phyloP scores from a whole-genome alignment of 2,797 vertebrate species.

The Pseudochaenichthys georgianus region DNA sequence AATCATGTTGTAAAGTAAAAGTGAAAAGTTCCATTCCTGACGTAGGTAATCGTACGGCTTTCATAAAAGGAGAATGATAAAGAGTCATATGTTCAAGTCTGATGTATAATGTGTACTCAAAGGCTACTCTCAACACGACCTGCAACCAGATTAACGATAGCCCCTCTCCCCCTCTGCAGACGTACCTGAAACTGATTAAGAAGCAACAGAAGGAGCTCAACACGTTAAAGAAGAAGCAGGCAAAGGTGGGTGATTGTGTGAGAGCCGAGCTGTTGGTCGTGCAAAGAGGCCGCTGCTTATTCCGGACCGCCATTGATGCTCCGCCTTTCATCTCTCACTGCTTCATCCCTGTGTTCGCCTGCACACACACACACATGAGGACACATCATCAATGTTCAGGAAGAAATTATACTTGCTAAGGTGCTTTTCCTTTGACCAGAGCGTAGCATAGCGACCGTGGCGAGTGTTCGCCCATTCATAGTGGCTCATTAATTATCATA shows the following conservation, averaged over 20 bases:
- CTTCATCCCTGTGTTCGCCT: constrained; percentile 17
- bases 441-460: constrained; percentile 20
- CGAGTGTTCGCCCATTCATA: constrained; percentile 35
- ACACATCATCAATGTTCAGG: constrained; percentile 31
- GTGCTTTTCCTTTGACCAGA: constrained; percentile 48
- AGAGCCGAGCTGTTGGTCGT: constrained; percentile 18
- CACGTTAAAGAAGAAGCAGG: constrained; percentile 95
- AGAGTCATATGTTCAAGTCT: not conserved
- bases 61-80: not conserved
- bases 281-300: constrained; percentile 39
- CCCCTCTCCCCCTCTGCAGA: constrained; percentile 79
- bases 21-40: not conserved
- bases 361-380: not conserved
- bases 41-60: not conserved
- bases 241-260: constrained; percentile 87
- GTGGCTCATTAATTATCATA: constrained; percentile 49
- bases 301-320: constrained; percentile 42
- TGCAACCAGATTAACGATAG: not conserved
- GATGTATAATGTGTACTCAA: constrained; percentile 7
- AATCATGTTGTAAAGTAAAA: not conserved
- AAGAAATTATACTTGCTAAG: constrained; percentile 75
- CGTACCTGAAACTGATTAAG: constrained; percentile 95
- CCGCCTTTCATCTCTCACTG: constrained; percentile 61
- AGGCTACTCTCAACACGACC: not conserved
- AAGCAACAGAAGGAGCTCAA: constrained; percentile 97